These are phyloP conservation scores for Epinephelus coioides DNA, from an alignment of 2,797 vertebrate species.

Conservation along the genomic window DNA sequence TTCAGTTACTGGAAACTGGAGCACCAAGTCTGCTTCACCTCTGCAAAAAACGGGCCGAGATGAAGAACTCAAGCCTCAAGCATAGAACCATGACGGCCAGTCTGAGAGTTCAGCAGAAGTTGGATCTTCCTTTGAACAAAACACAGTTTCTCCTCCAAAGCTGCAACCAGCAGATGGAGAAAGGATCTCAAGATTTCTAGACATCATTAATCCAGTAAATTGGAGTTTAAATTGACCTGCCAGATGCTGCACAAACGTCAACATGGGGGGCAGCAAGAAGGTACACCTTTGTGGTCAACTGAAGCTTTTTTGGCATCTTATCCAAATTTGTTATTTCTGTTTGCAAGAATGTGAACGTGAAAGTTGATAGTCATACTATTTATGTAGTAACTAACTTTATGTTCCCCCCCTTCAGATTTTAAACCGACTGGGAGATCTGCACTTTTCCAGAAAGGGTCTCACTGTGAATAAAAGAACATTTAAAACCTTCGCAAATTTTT, in stretches of 20 bases:
- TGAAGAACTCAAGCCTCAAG: background rate
- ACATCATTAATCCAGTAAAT: too few species aligned
- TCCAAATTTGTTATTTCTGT: background rate
- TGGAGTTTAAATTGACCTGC: background rate
- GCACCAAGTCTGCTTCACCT: background rate
- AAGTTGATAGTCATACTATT: too few species aligned
- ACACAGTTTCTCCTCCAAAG: background rate
- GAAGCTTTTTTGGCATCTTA: background rate
- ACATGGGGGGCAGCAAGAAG: background rate
- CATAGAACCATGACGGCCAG: background rate
- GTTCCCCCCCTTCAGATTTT: background rate
- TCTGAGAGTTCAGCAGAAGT: background rate
- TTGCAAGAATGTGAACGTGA: background rate
- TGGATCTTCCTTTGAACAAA: background rate
- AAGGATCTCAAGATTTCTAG: too few species aligned
- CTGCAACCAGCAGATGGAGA: too few species aligned
- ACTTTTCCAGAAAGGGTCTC: background rate
- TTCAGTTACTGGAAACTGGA: background rate
- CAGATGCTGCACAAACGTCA: background rate
- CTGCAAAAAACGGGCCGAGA: background rate
- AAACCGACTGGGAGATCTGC: background rate
- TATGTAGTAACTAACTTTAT: background rate
- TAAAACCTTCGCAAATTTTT: background rate
- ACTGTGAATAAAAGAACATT: slow-evolving; percentile 1
- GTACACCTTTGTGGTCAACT: too few species aligned